Evolutionary conservation across 2,113 vertebrate species (phyloP), one percentile per base, ranked within the genome.

Genomic region (Vimba vimba): DNA sequence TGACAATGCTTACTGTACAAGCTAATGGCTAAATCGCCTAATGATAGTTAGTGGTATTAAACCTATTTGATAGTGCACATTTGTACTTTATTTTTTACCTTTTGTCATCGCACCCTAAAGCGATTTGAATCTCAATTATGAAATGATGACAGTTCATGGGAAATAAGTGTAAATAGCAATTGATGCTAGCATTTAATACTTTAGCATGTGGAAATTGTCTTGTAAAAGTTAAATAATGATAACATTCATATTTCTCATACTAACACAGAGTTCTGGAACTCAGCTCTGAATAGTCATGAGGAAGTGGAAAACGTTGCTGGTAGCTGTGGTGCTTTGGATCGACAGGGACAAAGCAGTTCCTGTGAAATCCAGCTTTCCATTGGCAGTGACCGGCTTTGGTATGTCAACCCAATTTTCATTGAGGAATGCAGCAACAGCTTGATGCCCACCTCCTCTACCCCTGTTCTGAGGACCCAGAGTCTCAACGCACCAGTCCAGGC

Each of bases 241-340:
- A 12, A 79, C 15, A 17, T 19, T 43, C 43, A 13, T 55, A 30
- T 78, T 68, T 50, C 27, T 68, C 55, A 23, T 78, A 50, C 50
- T 74, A 59, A 59, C 45, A 78, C 91, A 98, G 97, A 96, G 92
- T 99, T 99, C 93, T 99, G 97, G 97, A 94, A 91, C 43, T 98
- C 96, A 2, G 92, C 93, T 0, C 91, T 96, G 90, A 97, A 97
- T 88, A 92, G 88, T 69, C 92, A 59, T 39, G 43, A 86, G 15
- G 86, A 84, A 71, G 68, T 11, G 19, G 89, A 82, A 85, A 74
- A 87, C 50, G 9, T 60, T 39, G 43, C 39, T 33, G 87, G 86
- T 47, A 87, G 89, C 75, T 91, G 85, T 85, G 13, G 91, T 7
- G 19, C 47, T 0, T 82, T 87, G 11, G 90, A 79, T 86, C 82